Conservation (phyloP, 2,888 invertebrate species). For the Mactromeris polynyma region DNA sequence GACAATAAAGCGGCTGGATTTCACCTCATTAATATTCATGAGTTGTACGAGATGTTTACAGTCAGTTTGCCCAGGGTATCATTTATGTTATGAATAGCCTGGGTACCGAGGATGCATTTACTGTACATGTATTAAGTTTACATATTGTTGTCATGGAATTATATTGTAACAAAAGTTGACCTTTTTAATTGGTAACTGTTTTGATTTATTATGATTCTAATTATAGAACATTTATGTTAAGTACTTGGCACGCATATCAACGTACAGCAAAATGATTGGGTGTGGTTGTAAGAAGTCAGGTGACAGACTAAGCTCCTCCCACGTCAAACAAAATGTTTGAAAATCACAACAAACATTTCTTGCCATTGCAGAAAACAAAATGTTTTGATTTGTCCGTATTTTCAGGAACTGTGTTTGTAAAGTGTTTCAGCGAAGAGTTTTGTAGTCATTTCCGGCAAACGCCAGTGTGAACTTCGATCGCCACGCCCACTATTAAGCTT, state of each 20-base stretch:
- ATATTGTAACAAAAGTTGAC: background rate
- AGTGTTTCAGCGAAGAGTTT: background rate
- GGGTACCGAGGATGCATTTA: too few species aligned
- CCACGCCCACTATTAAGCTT: background rate
- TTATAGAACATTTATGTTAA: background rate
- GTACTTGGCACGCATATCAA: constrained; percentile 18
- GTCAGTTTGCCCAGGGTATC: too few species aligned
- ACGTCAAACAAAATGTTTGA: background rate
- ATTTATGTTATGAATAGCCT: too few species aligned
- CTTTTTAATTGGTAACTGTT: background rate
- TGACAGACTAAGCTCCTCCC: background rate
- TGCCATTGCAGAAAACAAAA: background rate
- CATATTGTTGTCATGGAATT: background rate
- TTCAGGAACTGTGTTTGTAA: constrained; percentile 5
- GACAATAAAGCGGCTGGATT: too few species aligned
- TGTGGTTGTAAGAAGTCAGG: background rate
- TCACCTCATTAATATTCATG: too few species aligned
- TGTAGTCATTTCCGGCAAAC: background rate
- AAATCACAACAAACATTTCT: background rate
- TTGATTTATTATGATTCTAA: background rate
- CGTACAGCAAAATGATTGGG: background rate
- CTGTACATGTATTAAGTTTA: background rate
- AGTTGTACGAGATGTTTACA: too few species aligned
- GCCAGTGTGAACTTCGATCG: background rate
- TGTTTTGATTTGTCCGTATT: background rate